Conservation (phyloP, 2,888 invertebrate species). For the Melieria omissa region DNA sequence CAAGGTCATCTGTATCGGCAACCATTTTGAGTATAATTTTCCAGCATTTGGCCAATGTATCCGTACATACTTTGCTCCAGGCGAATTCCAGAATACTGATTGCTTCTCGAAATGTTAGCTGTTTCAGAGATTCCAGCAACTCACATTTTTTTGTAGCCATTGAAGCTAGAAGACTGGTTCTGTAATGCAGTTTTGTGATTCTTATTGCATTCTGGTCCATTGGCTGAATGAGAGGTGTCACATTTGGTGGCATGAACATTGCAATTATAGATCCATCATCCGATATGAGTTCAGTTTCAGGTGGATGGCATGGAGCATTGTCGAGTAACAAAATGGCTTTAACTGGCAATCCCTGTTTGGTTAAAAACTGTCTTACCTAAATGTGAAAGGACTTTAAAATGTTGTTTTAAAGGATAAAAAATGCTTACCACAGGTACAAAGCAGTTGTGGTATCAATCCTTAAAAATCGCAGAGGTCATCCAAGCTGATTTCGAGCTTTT, state of each 20-base stretch:
- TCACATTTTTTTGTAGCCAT: constrained; percentile 8
- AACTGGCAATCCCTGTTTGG: constrained; percentile 12
- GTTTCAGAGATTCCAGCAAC: constrained; percentile 6
- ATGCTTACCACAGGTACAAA: constrained; percentile 25
- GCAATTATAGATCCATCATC: constrained; percentile 16
- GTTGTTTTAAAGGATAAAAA: constrained; percentile 2
- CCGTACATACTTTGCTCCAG: constrained; percentile 24
- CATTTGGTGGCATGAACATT: constrained; percentile 20
- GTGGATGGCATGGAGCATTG: constrained; percentile 17
- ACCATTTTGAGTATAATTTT: constrained; percentile 13
- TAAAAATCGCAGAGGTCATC: constrained; percentile 35
- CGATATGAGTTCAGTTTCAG: constrained; percentile 14
- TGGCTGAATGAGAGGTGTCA: constrained; percentile 19
- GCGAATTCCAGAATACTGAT: too few species aligned
- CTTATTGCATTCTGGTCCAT: constrained; percentile 19
- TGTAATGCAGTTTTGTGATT: constrained; percentile 9
- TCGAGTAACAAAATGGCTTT: constrained; percentile 8
- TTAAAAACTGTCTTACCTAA: constrained; percentile 23
- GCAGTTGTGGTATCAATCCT: constrained; percentile 37
- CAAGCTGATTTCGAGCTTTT: constrained; percentile 34
- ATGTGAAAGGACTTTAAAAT: neutral
- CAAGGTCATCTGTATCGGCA: neutral
- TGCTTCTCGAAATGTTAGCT: neutral
- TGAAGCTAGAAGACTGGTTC: constrained; percentile 7
- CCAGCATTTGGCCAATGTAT: constrained; percentile 26